These are phyloP conservation scores for Scrobipalpa atriplicella DNA, from an alignment of 2,888 invertebrate species.

Conservation along the genomic window DNA sequence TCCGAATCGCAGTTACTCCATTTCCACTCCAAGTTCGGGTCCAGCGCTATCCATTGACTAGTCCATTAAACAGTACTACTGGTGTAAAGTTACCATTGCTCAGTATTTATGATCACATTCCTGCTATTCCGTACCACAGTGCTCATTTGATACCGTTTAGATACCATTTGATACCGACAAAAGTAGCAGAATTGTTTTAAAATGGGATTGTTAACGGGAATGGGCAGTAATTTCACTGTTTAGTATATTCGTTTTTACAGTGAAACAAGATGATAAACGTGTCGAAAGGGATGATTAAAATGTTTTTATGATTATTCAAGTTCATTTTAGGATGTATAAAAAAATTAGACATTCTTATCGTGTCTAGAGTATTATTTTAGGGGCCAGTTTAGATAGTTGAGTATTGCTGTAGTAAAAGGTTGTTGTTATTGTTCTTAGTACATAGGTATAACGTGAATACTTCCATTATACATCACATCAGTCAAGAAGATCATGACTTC, in stretches of 20 bases:
- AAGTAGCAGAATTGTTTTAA: constrained; percentile 22
- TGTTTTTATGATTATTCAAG: not conserved
- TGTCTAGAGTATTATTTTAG: too few relatives aligned
- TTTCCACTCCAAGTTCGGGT: constrained; percentile 42
- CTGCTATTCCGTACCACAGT: constrained; percentile 39
- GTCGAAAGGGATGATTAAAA: not conserved
- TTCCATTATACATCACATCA: too few relatives aligned
- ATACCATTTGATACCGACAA: constrained; percentile 18
- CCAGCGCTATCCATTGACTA: constrained; percentile 62
- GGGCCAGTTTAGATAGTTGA: too few relatives aligned
- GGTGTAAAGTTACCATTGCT: constrained; percentile 50
- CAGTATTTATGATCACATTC: constrained; percentile 45
- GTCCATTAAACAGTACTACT: constrained; percentile 64
- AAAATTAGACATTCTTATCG: too few relatives aligned
- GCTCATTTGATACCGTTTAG: constrained; percentile 26
- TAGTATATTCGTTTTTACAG: not conserved
- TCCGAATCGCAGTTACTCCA: not conserved
- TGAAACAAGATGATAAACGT: not conserved
- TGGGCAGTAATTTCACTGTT: not conserved
- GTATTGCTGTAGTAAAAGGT: too few relatives aligned
- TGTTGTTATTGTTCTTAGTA: too few relatives aligned
- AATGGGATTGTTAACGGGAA: constrained; percentile 10
- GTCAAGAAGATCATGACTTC: too few relatives aligned
- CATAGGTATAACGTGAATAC: too few relatives aligned
- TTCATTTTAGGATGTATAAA: not conserved